Conservation (phyloP, 2,797 vertebrate species). For the Rhynchonycteris naso region DNA sequence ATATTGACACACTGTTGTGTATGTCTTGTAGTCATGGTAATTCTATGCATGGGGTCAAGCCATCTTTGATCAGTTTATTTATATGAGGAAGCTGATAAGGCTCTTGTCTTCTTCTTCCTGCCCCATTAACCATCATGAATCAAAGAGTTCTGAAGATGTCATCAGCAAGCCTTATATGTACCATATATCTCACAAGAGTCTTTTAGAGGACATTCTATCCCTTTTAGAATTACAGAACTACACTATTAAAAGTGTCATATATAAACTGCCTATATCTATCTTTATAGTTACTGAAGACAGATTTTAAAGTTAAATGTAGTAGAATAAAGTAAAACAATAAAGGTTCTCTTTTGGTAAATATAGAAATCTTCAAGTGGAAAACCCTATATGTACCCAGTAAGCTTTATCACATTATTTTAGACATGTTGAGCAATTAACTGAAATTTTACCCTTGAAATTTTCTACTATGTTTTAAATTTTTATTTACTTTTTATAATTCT, state of each 20-base stretch:
- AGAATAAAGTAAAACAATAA: neutral
- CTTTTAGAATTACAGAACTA: neutral
- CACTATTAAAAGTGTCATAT: neutral
- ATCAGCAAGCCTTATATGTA: neutral
- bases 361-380: neutral
- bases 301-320: neutral
- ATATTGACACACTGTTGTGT: neutral
- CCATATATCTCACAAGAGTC: neutral
- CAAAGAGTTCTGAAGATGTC: neutral
- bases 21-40: neutral
- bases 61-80: neutral
- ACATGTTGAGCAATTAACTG: neutral
- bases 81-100: neutral
- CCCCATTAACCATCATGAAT: neutral
- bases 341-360: neutral
- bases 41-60: neutral
- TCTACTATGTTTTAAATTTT: neutral
- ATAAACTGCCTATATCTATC: neutral
- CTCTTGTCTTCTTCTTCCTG: rapidly evolving
- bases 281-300: neutral
- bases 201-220: neutral
- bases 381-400: neutral
- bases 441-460: neutral
- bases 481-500: neutral
- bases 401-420: neutral